Base-by-base conservation (phyloP, 2,888 invertebrate genomes). In the Electrophaes corylata region DNA sequence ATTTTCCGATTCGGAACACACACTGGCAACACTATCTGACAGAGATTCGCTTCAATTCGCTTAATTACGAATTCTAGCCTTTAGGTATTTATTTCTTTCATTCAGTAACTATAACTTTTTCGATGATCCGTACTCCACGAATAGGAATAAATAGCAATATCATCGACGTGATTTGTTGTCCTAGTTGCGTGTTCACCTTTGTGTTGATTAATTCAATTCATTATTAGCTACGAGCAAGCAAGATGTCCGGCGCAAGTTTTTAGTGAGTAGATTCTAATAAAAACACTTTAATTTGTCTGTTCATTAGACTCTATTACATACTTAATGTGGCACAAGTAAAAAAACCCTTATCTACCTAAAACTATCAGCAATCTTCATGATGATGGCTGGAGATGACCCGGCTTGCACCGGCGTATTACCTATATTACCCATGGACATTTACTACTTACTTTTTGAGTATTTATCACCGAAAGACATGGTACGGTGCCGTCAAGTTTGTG, bases 401-500 rank as follows among this genome's bases (percentile, higher is more conserved):
- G n/a, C 2, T 10, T 11, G 5, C 18, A 20, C 2, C 12, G 46
- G 41, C 11, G n/a, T 4, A 14, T 31, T 55, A n/a, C 12, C 10
- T 14, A 41, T 31, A 43, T 11, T 60, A 16, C 60, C 60, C 0
- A 43, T 51, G 5, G 60, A 60, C 16, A 23, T 60, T 3, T n/a
- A 48, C 11, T 60, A 44, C 37, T 0, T 33, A 4, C 8, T 60
- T 1, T 52, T 60, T 5, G 10, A 19, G 14, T 51, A 29, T 33
- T 16, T 56, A 6, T 39, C 51, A 1, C 60, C 60, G 4, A 55
- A 44, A 16, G 46, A 53, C 23, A 31, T 57, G 33, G 11, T 61
- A 4, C 14, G 41, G 61, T 83, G 80, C 44, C 84, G 89, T 2
- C 72, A 68, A 64, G 83, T 90, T 0, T 85, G 86, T 50, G 8